These are phyloP conservation scores for Garrulus glandarius DNA, from an alignment of 2,797 vertebrate species.

Conservation along the genomic window DNA sequence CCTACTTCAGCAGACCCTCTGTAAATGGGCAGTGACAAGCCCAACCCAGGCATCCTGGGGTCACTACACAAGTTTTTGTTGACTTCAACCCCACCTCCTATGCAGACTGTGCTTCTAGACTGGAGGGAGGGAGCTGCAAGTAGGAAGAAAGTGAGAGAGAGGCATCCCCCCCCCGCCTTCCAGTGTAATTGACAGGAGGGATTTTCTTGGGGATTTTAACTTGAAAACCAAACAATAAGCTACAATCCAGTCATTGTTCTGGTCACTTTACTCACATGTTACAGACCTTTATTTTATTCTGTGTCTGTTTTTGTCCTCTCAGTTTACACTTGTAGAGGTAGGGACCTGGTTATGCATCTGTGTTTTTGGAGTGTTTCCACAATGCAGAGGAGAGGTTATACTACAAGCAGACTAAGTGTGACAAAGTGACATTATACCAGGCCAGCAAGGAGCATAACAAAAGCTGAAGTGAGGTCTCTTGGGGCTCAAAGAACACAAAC, in stretches of 20 bases:
- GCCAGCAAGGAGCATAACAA: neutral
- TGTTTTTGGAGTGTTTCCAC: constrained; percentile 26
- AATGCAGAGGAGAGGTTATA: neutral
- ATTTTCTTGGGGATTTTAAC: constrained; percentile 60
- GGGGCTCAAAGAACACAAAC: neutral
- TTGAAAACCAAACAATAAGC: constrained; percentile 47
- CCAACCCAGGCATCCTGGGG: neutral
- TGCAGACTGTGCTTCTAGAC: neutral
- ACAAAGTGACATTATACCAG: constrained; percentile 29
- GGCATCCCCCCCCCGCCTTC: neutral
- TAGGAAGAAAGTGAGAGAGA: neutral
- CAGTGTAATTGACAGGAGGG: constrained; percentile 47
- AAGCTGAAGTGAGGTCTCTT: neutral
- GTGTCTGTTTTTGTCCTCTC: constrained; percentile 47
- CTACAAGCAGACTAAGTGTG: neutral
- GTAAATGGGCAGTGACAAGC: neutral
- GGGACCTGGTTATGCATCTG: neutral
- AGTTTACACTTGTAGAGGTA: constrained; percentile 31
- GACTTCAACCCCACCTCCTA: neutral
- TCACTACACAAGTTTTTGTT: neutral
- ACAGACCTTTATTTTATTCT: constrained; percentile 36
- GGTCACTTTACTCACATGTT: constrained; percentile 61
- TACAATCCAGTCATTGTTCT: constrained; percentile 51
- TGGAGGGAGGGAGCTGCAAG: neutral
- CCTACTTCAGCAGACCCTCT: neutral